Evolutionary conservation across 2,797 vertebrate genomes (phyloP).

Genomic region (Nannoperca obscura): DNA sequence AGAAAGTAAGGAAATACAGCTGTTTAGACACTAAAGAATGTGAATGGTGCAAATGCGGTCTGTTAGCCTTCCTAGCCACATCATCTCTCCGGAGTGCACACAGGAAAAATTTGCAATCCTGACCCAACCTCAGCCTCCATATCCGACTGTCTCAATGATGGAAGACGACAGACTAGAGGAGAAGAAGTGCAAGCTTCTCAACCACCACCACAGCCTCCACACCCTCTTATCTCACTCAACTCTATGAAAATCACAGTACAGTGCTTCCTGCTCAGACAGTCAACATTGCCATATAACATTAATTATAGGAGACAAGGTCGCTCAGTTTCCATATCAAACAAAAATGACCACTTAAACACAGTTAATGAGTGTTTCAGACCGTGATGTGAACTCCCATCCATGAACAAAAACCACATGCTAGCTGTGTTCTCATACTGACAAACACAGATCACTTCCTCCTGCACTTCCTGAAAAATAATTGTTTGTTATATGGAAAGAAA

Average conservation of each 20-base stretch:
- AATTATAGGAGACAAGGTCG: constrained; percentile 40
- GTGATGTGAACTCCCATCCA: constrained; percentile 40
- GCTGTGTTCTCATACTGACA: constrained; percentile 49
- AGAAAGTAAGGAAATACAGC: constrained; percentile 43
- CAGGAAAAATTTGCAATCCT: constrained; percentile 11
- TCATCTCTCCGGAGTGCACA: constrained; percentile 4
- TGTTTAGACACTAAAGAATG: constrained; percentile 49
- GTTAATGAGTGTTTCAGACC: constrained; percentile 41
- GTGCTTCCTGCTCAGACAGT: constrained; percentile 9
- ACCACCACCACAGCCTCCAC: constrained; percentile 2
- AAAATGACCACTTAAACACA: constrained; percentile 32
- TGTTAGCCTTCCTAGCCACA: neutral
- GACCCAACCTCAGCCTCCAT: constrained; percentile 12
- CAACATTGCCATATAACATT: constrained; percentile 16
- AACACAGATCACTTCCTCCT: constrained; percentile 44
- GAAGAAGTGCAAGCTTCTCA: constrained; percentile 3
- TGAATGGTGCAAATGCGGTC: neutral
- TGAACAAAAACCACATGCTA: constrained; percentile 60
- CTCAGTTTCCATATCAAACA: constrained; percentile 58
- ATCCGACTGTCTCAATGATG: constrained; percentile 16
- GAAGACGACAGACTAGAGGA: neutral
- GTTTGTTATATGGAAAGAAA: constrained; percentile 74
- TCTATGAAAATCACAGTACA: constrained; percentile 13
- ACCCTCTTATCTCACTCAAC: constrained; percentile 17
- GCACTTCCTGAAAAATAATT: constrained; percentile 60